A percentile compares a stretch with the other conserved stretches of the same genome.
Conservation (phyloP, 2,797 vertebrate species). For the Diceros bicornis region DNA sequence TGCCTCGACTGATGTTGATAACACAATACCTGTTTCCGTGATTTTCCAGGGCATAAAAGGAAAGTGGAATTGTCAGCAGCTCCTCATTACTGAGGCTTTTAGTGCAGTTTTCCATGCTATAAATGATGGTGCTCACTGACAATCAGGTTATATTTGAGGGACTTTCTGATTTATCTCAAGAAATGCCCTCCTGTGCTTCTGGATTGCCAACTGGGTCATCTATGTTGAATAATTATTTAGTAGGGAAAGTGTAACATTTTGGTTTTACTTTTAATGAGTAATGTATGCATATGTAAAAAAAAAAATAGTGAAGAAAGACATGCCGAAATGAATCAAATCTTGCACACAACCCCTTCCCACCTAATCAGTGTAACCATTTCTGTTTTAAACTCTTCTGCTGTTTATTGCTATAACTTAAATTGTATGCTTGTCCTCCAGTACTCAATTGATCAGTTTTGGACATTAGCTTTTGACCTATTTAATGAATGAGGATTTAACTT, state of each 20-base stretch:
- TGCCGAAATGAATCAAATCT: background rate
- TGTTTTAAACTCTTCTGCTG: background rate
- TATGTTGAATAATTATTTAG: conserved; percentile 22
- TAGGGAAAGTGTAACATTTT: conserved; percentile 17
- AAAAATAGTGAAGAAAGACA: background rate
- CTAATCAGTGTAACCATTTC: background rate
- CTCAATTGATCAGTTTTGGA: background rate
- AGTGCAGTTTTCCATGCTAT: background rate
- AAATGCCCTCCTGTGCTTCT: background rate
- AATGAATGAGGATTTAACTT: conserved; percentile 26
- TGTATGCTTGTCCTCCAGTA: background rate
- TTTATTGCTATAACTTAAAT: background rate
- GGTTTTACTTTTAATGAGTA: conserved; percentile 23
- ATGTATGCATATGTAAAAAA: background rate
- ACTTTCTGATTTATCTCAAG: conserved; percentile 44
- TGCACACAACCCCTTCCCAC: accelerated
- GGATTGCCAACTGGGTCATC: background rate
- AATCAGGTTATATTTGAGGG: conserved; percentile 10
- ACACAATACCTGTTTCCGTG: background rate
- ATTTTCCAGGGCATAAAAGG: conserved; percentile 57
- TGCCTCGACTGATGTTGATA: conserved; percentile 28
- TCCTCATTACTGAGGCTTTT: conserved; percentile 8
- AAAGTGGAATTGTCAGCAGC: conserved; percentile 34
- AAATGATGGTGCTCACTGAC: background rate
- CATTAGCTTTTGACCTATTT: background rate